These are phyloP conservation scores for Donacobius atricapilla DNA, from an alignment of 2,113 vertebrate genomes.

Conservation along the genomic window DNA sequence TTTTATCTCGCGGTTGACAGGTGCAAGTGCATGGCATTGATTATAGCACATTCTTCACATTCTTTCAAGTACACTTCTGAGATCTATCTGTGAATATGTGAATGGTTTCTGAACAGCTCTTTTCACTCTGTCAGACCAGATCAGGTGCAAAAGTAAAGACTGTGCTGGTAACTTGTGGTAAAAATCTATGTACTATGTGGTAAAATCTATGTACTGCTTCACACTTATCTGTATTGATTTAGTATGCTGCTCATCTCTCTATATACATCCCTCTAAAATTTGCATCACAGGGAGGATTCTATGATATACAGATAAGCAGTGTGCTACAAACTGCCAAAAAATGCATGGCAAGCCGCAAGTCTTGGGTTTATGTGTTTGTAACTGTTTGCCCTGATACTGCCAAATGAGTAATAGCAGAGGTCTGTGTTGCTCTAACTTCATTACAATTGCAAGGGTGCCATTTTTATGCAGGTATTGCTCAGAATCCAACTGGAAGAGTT, in stretches of 20 bases:
- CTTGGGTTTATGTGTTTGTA: background rate
- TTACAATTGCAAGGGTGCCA: background rate
- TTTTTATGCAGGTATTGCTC: background rate
- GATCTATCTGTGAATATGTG: background rate
- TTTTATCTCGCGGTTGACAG: background rate
- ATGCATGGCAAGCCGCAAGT: background rate
- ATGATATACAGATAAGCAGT: background rate
- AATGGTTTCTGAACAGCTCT: background rate
- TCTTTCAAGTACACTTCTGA: background rate
- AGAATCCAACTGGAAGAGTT: background rate
- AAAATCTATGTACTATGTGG: background rate
- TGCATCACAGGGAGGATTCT: background rate
- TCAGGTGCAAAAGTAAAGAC: background rate
- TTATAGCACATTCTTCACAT: background rate
- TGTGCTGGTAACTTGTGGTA: background rate
- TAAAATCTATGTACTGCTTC: background rate
- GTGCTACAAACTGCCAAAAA: background rate
- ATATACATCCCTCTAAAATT: background rate
- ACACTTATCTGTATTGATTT: fast-evolving
- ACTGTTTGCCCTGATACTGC: background rate
- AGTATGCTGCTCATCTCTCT: background rate
- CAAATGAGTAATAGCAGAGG: background rate
- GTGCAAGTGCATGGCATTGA: background rate
- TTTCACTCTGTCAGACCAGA: conserved; percentile 1
- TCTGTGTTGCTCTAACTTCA: background rate